These are phyloP conservation scores for Papio anubis DNA, from an alignment of 2,113 vertebrate species.

Conservation along the genomic window DNA sequence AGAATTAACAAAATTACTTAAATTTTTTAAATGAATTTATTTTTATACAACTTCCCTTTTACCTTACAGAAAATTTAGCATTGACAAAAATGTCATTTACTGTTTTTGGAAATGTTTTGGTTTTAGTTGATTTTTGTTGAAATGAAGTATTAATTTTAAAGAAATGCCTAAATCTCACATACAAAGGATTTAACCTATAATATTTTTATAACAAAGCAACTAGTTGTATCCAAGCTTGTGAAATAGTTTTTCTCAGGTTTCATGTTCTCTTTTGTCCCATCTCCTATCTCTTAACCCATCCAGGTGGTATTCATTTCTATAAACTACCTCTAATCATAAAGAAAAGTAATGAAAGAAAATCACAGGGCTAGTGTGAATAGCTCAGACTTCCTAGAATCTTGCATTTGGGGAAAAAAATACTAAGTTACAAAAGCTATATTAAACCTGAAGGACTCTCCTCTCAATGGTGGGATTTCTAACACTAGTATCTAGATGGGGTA, in stretches of 20 bases:
- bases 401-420: background rate
- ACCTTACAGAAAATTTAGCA: slow-evolving; percentile 15
- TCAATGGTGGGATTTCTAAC: background rate
- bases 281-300: slow-evolving; percentile 4
- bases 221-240: slow-evolving; percentile 40
- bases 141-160: slow-evolving; percentile 56
- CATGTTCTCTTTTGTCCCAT: background rate
- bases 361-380: background rate
- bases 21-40: slow-evolving; percentile 26
- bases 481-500: background rate
- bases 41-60: slow-evolving; percentile 39
- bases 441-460: background rate
- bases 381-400: background rate
- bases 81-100: slow-evolving; percentile 39
- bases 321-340: background rate
- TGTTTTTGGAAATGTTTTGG: slow-evolving; percentile 53
- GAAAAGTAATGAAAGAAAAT: slow-evolving; percentile 16
- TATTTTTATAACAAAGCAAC: slow-evolving; percentile 45
- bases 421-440: slow-evolving; percentile 9
- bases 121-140: slow-evolving; percentile 41
- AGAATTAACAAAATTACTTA: slow-evolving; percentile 49
- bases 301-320: background rate
- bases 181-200: slow-evolving; percentile 8
- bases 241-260: slow-evolving; percentile 41
- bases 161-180: slow-evolving; percentile 15